Conservation (phyloP, 2,888 invertebrate genomes). For the Pemphredon lugubris region DNA sequence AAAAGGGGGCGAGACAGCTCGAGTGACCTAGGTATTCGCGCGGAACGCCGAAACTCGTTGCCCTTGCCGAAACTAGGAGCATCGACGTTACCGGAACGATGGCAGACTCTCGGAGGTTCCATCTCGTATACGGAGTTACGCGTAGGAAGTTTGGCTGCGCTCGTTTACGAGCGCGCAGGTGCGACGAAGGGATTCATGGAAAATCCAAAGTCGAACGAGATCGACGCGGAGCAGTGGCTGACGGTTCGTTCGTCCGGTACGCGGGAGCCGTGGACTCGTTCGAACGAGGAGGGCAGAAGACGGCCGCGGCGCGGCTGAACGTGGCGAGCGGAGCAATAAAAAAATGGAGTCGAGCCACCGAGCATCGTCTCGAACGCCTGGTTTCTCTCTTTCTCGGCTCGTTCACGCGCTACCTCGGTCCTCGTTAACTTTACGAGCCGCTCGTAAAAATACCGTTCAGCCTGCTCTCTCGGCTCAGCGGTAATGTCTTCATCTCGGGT, state of each 20-base stretch:
- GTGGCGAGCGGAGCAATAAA: conserved; percentile 48
- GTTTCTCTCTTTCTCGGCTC: conserved; percentile 61
- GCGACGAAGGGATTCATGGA: conserved; percentile 25
- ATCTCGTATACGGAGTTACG: too few species aligned
- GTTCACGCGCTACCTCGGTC: conserved; percentile 54
- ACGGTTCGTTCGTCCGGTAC: conserved; percentile 15
- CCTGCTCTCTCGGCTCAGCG: conserved; percentile 66
- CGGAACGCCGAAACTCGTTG: too few species aligned
- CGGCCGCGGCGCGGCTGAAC: conserved; percentile 4
- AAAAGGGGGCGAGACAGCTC: too few species aligned
- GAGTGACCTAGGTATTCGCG: too few species aligned
- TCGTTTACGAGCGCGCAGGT: conserved; percentile 36
- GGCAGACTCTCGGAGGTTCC: too few species aligned
- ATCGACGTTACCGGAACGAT: too few species aligned
- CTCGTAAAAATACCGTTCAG: conserved; percentile 81
- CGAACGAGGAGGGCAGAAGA: conserved; percentile 17
- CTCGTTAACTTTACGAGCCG: conserved; percentile 81
- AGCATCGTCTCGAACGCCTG: conserved; percentile 58
- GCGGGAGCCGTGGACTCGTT: conserved; percentile 13
- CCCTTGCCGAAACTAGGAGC: too few species aligned
- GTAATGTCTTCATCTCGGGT: conserved; percentile 79
- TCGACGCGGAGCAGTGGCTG: conserved; percentile 9
- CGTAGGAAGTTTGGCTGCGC: too few species aligned
- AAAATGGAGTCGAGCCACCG: conserved; percentile 62
- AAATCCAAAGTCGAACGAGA: conserved; percentile 25